A percentile compares a stretch with the other conserved stretches of the same genome.
phyloP scores from a whole-genome alignment of 2,888 invertebrate genomes.

The Drosophila subquinaria region DNA sequence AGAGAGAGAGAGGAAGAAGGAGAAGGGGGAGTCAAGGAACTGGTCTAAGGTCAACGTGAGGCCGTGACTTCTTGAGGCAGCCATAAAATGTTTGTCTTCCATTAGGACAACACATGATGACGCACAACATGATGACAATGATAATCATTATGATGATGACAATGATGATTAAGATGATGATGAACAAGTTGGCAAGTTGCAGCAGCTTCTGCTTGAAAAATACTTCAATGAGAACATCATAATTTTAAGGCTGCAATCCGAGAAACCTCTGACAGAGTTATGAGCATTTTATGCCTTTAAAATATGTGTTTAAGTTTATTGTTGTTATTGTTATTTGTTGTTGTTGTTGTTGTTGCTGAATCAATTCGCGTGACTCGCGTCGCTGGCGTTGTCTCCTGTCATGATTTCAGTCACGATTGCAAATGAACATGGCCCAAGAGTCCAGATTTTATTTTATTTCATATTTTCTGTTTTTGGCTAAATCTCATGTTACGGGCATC shows the following conservation, averaged over 20 bases:
- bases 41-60: constrained; percentile 48
- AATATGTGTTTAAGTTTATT: constrained; percentile 28
- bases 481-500: constrained; percentile 77
- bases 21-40: constrained; percentile 8
- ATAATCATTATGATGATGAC: constrained; percentile 4
- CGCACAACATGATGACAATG: constrained; percentile 34
- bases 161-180: constrained; percentile 23
- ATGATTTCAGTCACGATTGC: constrained; percentile 74
- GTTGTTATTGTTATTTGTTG: constrained; percentile 12
- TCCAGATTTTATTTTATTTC: constrained; percentile 3
- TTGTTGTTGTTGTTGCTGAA: constrained; percentile 9
- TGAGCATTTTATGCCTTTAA: constrained; percentile 40
- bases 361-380: constrained; percentile 76
- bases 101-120: constrained; percentile 68
- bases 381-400: constrained; percentile 60
- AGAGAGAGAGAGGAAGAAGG: background rate
- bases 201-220: constrained; percentile 40
- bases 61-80: constrained; percentile 50
- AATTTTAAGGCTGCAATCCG: constrained; percentile 21
- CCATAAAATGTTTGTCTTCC: constrained; percentile 79
- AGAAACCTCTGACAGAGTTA: constrained; percentile 59
- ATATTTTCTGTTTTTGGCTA: constrained; percentile 17
- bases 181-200: constrained; percentile 11
- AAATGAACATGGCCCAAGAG: constrained; percentile 65
- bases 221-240: constrained; percentile 52